Conservation (phyloP, 2,113 vertebrate species). For the Ailuropoda melanoleuca region DNA sequence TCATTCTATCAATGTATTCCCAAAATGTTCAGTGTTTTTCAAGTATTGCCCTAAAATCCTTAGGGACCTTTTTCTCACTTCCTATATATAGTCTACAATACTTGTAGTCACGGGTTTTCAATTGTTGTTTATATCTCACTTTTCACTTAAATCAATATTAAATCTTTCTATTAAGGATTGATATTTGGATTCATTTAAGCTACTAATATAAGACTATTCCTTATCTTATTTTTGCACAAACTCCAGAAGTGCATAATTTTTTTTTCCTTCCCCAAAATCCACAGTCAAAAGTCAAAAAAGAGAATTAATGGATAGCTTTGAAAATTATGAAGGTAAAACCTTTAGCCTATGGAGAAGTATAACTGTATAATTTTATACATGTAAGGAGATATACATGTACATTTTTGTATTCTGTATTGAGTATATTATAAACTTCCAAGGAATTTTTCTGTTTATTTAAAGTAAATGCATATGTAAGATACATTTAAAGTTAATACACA, state of each 20-base stretch:
- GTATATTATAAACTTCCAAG: not conserved
- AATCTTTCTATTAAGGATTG: not conserved
- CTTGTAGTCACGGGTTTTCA: not conserved
- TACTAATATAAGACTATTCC: not conserved
- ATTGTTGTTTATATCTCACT: not conserved
- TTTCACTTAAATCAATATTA: not conserved
- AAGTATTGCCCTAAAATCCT: not conserved
- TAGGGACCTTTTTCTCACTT: not conserved
- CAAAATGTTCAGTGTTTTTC: not conserved
- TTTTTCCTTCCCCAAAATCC: not conserved
- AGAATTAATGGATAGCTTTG: not conserved
- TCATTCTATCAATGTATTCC: not conserved
- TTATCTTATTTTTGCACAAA: conserved; percentile 9
- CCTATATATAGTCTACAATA: not conserved
- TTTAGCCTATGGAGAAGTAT: not conserved
- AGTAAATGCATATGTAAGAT: not conserved
- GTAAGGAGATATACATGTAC: not conserved
- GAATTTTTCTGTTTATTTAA: not conserved
- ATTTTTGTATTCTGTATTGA: not conserved
- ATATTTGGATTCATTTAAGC: not conserved
- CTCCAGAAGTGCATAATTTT: not conserved
- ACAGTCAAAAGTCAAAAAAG: not conserved
- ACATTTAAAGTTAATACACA: not conserved
- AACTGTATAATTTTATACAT: not conserved
- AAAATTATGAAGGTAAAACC: not conserved